Base-by-base conservation (phyloP, 1,140 invertebrate species). In the Probaryconus sp. region DNA sequence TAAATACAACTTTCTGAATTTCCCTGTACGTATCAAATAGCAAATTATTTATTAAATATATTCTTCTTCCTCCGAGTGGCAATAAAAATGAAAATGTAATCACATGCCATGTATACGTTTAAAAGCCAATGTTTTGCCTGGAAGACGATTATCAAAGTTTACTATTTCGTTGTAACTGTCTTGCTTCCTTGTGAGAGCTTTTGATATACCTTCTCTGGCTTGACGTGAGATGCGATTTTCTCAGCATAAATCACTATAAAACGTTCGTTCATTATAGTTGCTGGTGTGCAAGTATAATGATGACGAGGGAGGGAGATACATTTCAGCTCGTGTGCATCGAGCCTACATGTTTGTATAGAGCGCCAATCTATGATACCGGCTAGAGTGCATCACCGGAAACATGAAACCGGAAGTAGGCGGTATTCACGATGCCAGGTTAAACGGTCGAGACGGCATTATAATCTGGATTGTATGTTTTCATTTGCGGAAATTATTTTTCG, bases 221-320 rank as follows among this genome's bases (percentile, higher is more conserved):
- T 70, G 48, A 65, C 58, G 38, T 55, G 42, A 61, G 48, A 65
- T 55, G 73, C 65, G 72, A 69, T 69, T 45, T 69, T 69, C 53
- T 51, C 31, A 64, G 63, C 64, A 75, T 75, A 75, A 75, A 75
- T 75, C 72, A 75, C 60, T 51, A 61, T 45, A 68, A 69, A 69
- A 68, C 48, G 64, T 45, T 56, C 42, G 37, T 74, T 74, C 64
- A 64, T 75, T 75, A 75, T 64, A 17, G 14, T 47, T 31, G 43
- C 24, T 30, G 26, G 58, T 58, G 43, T 58, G 35, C 35, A 24
- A 11, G 18, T 68, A 56, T 75, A 75, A 75, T 75, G 64, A 53
- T 60, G 55, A 42, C 51, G 10, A 30, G 28, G 28, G 14, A 51
- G 50, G 53, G 38, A 60, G 60, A 53, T 58, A 65, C 56, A 65